A percentile compares a stretch with the other conserved stretches of the same genome.
phyloP scores from a whole-genome alignment of 2,888 invertebrate species.

The Carpatolechia fugitivella region DNA sequence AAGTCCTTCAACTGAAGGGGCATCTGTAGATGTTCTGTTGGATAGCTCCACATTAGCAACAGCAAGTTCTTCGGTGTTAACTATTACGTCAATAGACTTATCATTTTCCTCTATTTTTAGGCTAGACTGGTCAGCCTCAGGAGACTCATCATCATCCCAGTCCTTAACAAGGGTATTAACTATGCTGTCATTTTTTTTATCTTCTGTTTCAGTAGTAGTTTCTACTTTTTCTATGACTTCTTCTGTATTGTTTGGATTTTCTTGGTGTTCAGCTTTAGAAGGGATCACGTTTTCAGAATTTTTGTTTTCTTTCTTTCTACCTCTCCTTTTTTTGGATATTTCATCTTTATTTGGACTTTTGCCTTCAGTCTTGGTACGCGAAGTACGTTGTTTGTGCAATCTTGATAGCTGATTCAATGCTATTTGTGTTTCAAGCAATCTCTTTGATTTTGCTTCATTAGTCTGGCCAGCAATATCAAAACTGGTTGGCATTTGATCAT shows the following conservation, averaged over 20 bases:
- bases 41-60: constrained; percentile 33
- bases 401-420: constrained; percentile 62
- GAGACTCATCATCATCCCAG: constrained; percentile 69
- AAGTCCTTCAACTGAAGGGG: constrained; percentile 37
- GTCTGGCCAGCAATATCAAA: constrained; percentile 28
- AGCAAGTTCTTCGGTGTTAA: constrained; percentile 31
- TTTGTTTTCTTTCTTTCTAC: constrained; percentile 29
- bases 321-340: constrained; percentile 29
- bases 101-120: constrained; percentile 36
- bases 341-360: constrained; percentile 18
- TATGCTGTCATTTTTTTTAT: constrained; percentile 48
- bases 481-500: constrained; percentile 45
- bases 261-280: not conserved
- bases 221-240: not conserved
- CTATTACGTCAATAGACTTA: constrained; percentile 30
- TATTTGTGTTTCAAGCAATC: constrained; percentile 51
- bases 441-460: constrained; percentile 26
- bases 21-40: constrained; percentile 39
- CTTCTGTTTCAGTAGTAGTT: constrained; percentile 13
- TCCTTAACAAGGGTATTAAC: constrained; percentile 77
- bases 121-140: constrained; percentile 37
- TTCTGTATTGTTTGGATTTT: not conserved
- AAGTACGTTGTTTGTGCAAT: constrained; percentile 37
- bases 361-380: constrained; percentile 20
- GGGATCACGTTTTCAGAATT: constrained; percentile 17